Base-by-base conservation (phyloP, 2,888 invertebrate genomes). In the Thelaira solivaga region DNA sequence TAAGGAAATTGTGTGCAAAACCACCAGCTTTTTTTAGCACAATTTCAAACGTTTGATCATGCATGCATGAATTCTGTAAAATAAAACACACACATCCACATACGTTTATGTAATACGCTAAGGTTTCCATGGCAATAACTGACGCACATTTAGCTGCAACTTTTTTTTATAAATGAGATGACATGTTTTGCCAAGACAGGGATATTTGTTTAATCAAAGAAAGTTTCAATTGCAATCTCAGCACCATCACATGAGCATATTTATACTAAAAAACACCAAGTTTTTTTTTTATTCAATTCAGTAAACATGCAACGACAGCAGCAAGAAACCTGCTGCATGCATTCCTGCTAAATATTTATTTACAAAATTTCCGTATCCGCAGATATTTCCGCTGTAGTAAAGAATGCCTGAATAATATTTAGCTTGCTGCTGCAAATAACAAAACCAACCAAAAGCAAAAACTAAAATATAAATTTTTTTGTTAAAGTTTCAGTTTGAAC, bases 1-100 rank as follows among this genome's bases (percentile, higher is more conserved):
- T 43, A 65, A 69, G 69, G 69, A 77, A 68, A 68, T 73, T 68
- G 65, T 64, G 68, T 68, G 73, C 69, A 57, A 69, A 77, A 51
- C 57, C 57, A 51, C 3, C 62, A 55, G 47, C 11, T 75, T 39
- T 36, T 26, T 73, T 78, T 20, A 59, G 34, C 36, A n/a, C n/a
- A 61, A 71, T 65, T 75, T 49, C 13, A 39, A 43, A 57, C 43
- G 61, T 75, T 75, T 67, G 34, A 41, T 41, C 41, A 31, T 29
- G 34, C 61, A 65, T 31, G 43, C 45, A 43, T 41, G 39, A 49
- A 20, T 62, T 26, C 13, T 39, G 13, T 2, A 18, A 10, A 20
- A 41, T 41, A 31, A 49, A 6, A 34, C 6, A 13, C 16, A 43
- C 16, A 51, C 11, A 68, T 1, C 6, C 24, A 8, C 13, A 34